Evolutionary conservation across 2,888 invertebrate genomes (phyloP).

Genomic region (Lithophane socia): DNA sequence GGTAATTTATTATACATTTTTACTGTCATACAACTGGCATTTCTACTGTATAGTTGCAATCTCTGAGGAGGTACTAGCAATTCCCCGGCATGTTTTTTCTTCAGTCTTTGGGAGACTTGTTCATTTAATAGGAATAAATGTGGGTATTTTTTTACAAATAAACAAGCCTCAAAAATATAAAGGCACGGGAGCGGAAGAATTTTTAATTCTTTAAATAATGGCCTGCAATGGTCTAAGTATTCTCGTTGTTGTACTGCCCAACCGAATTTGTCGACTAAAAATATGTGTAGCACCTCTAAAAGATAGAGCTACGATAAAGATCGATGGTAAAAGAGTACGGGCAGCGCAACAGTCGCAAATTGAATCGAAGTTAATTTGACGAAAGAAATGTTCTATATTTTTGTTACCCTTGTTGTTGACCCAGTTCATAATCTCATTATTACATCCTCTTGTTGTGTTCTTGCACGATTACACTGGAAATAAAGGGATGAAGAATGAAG

Average conservation of each 20-base stretch:
- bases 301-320: neutral
- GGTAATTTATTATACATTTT: no score
- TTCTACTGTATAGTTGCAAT: no score
- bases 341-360: neutral
- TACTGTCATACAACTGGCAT: no score
- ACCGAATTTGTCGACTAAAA: neutral
- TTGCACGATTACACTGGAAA: constrained; percentile 1
- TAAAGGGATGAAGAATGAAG: constrained; percentile 1
- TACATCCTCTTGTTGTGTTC: constrained; percentile 11
- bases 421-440: constrained; percentile 10
- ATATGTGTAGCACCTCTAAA: neutral
- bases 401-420: neutral
- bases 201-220: no score
- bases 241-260: neutral
- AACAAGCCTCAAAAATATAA: no score
- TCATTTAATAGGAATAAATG: no score
- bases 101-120: no score
- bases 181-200: no score
- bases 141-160: no score
- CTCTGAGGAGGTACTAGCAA: no score
- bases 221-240: no score
- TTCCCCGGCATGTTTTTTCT: no score
- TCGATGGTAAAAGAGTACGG: neutral
- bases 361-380: neutral
- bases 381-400: neutral